Evolutionary conservation across 1,140 invertebrate species (phyloP), one percentile per base, ranked within the genome.

Genomic region (Bombus impatiens): DNA sequence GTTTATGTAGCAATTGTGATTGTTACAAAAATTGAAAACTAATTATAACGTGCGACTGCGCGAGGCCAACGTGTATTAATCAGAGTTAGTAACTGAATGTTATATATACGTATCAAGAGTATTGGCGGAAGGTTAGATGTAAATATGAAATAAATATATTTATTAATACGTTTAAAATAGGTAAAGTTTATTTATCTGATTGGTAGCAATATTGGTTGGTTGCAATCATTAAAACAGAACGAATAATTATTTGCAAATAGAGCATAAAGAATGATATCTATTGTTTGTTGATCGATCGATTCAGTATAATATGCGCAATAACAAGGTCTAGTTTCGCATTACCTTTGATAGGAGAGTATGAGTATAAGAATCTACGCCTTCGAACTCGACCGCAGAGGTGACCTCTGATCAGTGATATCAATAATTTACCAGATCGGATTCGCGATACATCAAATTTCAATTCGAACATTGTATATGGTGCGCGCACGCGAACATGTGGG

Each of bases 341-440:
- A 82, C 80, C 68, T 82, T 79, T 32, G 53, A 59, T 80, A 35
- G 32, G 32, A 42, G 79, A 40, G 37, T 82, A 81, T 28, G 47
- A 44, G 1, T 40, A 28, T 22, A 35, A 44, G 42, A 44, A n/a
- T 65, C 35, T 67, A n/a, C 40, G 40, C 32, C 13, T 68, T 83
- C 81, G 62, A 72, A 59, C 13, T 75, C 42, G 59, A 86, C 71
- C 83, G 37, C 78, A 82, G 15, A 82, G 84, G 71, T 86, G 78
- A 86, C 78, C 84, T 82, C 35, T 25, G 77, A 65, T 76, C 59
- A 32, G 6, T 62, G 42, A 42, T 81, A 82, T 42, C 70, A 62
- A 86, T 76, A 35, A 47, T 86, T 82, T 85, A 47, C 77, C 53
- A 57, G 37, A 79, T 72, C 37, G 32, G 0, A 57, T 84, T 84